A percentile compares a stretch with the other conserved stretches of the same genome.
These are phyloP conservation scores for Eilema griseolum DNA, from an alignment of 2,888 invertebrate genomes.

Conservation along the genomic window DNA sequence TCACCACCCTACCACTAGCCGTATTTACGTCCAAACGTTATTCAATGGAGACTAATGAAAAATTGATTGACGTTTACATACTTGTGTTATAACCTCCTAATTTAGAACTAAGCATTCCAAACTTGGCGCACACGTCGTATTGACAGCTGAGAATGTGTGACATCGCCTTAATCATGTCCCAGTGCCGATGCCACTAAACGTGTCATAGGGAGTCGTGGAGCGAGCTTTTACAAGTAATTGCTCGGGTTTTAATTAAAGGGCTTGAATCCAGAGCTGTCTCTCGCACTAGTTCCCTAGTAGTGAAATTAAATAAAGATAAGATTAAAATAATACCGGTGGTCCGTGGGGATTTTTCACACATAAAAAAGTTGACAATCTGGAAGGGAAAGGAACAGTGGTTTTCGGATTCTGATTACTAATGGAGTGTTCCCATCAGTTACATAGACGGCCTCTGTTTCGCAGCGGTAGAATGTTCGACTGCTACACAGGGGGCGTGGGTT, in stretches of 20 bases:
- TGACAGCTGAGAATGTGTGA: not conserved
- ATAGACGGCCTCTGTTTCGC: too few relatives aligned
- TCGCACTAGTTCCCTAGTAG: slow-evolving; percentile 31
- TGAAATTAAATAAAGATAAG: slow-evolving; percentile 14
- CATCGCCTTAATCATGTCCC: slow-evolving; percentile 3
- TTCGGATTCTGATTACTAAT: too few relatives aligned
- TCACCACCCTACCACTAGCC: too few relatives aligned
- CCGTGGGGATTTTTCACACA: too few relatives aligned
- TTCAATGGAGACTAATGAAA: too few relatives aligned
- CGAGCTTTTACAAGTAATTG: slow-evolving; percentile 50
- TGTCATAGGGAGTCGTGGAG: slow-evolving; percentile 22
- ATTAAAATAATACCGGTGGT: too few relatives aligned
- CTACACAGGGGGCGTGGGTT: too few relatives aligned
- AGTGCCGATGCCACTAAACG: slow-evolving; percentile 20
- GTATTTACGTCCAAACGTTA: too few relatives aligned
- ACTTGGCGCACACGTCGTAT: not conserved
- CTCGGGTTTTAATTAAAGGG: slow-evolving; percentile 51
- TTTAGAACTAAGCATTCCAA: not conserved
- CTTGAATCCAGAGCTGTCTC: slow-evolving; percentile 47
- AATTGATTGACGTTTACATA: not conserved
- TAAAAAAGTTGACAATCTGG: too few relatives aligned
- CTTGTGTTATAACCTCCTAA: not conserved
- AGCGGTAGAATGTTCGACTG: too few relatives aligned
- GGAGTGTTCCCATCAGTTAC: too few relatives aligned
- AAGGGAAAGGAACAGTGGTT: too few relatives aligned